Evolutionary conservation across 2,888 invertebrate genomes (phyloP).

Genomic region (Pterobdella sp.): DNA sequence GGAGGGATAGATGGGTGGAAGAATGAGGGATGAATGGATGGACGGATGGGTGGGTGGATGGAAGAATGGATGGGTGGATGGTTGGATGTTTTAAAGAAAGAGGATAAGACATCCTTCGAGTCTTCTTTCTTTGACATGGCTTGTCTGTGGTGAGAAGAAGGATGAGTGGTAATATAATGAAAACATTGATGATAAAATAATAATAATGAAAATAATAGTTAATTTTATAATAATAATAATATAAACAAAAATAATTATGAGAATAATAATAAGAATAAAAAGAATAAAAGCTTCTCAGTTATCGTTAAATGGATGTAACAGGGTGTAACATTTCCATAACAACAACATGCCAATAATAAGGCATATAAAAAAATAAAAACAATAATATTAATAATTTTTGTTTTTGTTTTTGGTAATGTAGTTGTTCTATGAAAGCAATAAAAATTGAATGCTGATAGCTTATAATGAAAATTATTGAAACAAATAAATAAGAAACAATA

Average conservation of each 20-base stretch:
- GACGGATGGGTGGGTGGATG: slow-evolving; percentile 22
- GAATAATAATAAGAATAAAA: not conserved
- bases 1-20: slow-evolving; percentile 29
- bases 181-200: not conserved
- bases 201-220: not conserved
- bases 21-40: slow-evolving; percentile 20
- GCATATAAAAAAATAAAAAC: too few species aligned
- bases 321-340: not conserved
- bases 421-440: too few species aligned
- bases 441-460: too few species aligned
- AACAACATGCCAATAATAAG: too few species aligned
- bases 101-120: not conserved
- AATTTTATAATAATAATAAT: not conserved
- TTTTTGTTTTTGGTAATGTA: too few species aligned
- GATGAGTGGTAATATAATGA: not conserved
- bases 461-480: too few species aligned
- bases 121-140: not conserved
- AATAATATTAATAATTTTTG: too few species aligned
- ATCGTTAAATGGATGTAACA: not conserved
- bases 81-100: slow-evolving; percentile 16
- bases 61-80: slow-evolving; percentile 21
- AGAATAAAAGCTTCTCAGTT: not conserved
- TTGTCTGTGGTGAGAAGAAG: not conserved
- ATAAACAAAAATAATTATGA: not conserved
- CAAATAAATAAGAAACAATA: too few species aligned